Base-by-base conservation (phyloP, 1,140 invertebrate genomes). In the Drosophila pandora region DNA sequence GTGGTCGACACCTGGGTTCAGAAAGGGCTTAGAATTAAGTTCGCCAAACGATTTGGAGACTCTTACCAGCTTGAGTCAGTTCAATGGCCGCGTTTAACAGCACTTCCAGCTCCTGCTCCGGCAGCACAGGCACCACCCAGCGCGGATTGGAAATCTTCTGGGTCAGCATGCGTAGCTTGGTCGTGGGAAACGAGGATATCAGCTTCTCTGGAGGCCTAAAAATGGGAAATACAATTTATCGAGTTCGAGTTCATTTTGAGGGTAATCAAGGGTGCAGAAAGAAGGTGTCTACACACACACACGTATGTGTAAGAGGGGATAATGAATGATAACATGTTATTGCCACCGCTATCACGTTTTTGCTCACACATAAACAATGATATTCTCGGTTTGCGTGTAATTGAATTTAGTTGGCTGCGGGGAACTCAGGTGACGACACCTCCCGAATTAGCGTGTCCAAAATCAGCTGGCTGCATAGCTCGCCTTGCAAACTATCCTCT, bases 121-220 rank as follows among this genome's bases (percentile, higher is more conserved):
- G 98, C 80, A 99, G 93, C 37, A 99, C 98, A 43, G 98, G 98
- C 21, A 99, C 98, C 54, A 99, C 97, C 98, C 98, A 99, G 85
- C 98, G 94, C 68, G 97, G 95, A 93, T 95, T 96, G 65, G 96
- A 96, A 91, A 99, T 98, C 94, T 99, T 99, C 92, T 98, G 97
- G 93, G 98, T 98, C 78, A 99, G 93, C 72, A 95, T 95, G 59
- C 95, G 95, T 83, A 99, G 93, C 92, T 98, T 97, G 50, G 95
- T 94, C 83, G 95, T 93, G 61, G 98, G 98, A 94, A 99, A 99
- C 47, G 81, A 79, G 34, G 87, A 79, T 73, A 92, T 91, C 56
- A 92, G 67, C 50, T 92, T 90, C 60, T 92, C 91, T 13, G 91
- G 90, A 39, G 85, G 76, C 60, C 89, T 90, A 30, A 10, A 23